Percentiles rank a stretch among this genome's conserved stretches.
These are phyloP conservation scores for Xiphydria camelus DNA, from an alignment of 2,888 invertebrate genomes.

Conservation along the genomic window DNA sequence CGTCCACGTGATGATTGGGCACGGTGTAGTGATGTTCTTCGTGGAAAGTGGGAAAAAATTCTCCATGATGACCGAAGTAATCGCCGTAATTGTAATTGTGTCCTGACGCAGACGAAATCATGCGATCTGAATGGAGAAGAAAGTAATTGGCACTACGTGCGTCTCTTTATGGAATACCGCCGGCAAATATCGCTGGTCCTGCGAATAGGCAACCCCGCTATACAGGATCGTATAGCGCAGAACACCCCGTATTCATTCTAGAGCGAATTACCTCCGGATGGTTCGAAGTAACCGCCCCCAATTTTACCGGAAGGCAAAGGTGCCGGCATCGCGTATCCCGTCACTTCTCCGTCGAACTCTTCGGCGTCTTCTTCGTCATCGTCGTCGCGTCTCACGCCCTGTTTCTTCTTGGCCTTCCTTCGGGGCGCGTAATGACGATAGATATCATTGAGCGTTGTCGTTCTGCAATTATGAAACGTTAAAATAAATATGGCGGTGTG, in stretches of 20 bases:
- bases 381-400: slow-evolving; percentile 49
- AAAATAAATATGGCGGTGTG: no score
- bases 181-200: not conserved
- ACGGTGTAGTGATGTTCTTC: slow-evolving; percentile 43
- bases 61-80: slow-evolving; percentile 23
- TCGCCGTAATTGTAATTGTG: slow-evolving; percentile 36
- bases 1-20: slow-evolving; percentile 24
- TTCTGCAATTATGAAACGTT: slow-evolving; percentile 57
- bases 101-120: slow-evolving; percentile 40
- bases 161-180: slow-evolving; percentile 1
- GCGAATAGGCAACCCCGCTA: no score
- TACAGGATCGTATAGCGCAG: no score
- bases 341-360: slow-evolving; percentile 67
- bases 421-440: slow-evolving; percentile 65
- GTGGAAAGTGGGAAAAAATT: slow-evolving; percentile 37
- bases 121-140: slow-evolving; percentile 27
- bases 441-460: slow-evolving; percentile 72
- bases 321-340: slow-evolving; percentile 60
- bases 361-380: slow-evolving; percentile 56
- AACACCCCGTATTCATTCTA: no score
- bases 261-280: slow-evolving; percentile 28
- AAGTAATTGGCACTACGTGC: slow-evolving; percentile 1
- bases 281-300: slow-evolving; percentile 29
- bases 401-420: slow-evolving; percentile 38
- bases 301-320: slow-evolving; percentile 45